Base-by-base conservation (phyloP, 2,888 invertebrate genomes). In the Lacanobia wlatinum region DNA sequence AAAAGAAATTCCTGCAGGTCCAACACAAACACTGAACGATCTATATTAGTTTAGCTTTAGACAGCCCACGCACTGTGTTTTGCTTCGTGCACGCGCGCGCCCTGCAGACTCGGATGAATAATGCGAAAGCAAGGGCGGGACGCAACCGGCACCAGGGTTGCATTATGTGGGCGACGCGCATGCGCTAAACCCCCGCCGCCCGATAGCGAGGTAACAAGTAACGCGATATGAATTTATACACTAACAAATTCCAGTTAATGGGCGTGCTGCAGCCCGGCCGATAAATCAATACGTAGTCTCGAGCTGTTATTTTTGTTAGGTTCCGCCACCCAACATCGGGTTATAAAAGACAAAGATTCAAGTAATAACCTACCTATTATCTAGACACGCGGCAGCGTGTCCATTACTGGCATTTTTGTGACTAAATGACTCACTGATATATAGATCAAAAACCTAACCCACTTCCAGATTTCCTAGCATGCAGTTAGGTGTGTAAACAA, bases 91-190 rank as follows among this genome's bases (percentile, higher is more conserved):
- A 61, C 60, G 23, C 34, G 56, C 10, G 10, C 53, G 53, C 40
- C n/a, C 60, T 23, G 46, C 6, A 6, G 18, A 12, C 46, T 5
- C 56, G 34, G 18, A 46, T 18, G 61, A 23, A 10, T 23, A 46
- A 43, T 46, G 61, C 12, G 46, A 46, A n/a, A 18, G 43, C 6
- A 18, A 8, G 4, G 12, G 23, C 21, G 3, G 23, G 18, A 46
- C 60, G 59, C 18, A 46, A 43, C 18, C 6, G 18, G n/a, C 56
- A 38, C 12, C 34, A 46, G 23, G 61, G 23, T 46, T 61, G 61
- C 61, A 61, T 18, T 46, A 28, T 18, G 46, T 46, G 46, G 28
- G 9, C 43, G 12, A 10, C 28, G 18, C 66, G 66, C 66, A 67
- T 48, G 63, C 66, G 64, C 34, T 21, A 21, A 16, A 0, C n/a